phyloP scores from a whole-genome alignment of 2,888 invertebrate species.

The Thereva unica region DNA sequence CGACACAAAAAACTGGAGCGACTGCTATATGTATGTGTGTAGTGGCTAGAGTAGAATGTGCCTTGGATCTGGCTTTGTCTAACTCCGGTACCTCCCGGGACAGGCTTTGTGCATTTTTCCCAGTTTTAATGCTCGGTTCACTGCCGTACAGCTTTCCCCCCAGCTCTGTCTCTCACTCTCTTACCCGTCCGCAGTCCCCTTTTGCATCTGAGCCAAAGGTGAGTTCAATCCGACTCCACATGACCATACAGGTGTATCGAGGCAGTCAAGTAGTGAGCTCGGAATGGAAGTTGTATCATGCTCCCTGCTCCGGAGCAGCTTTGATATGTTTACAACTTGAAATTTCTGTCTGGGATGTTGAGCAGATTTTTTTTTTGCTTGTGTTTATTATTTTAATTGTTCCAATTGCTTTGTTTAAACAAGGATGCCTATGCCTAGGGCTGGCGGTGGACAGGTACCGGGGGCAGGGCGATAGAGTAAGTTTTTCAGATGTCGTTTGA shows the following conservation, averaged over 20 bases:
- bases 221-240: constrained; percentile 23
- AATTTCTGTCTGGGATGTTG: constrained; percentile 9
- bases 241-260: constrained; percentile 25
- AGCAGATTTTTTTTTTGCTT: constrained; percentile 17
- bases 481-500: constrained; percentile 11
- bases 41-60: constrained; percentile 28
- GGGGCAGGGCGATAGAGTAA: neutral
- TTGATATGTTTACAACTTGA: constrained; percentile 22
- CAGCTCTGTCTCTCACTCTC: neutral
- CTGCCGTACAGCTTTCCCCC: constrained; percentile 18
- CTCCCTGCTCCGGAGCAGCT: neutral
- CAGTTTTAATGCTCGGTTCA: constrained; percentile 22
- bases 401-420: constrained; percentile 27
- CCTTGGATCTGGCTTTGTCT: constrained; percentile 43
- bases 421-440: neutral
- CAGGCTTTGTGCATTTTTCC: constrained; percentile 11
- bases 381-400: constrained; percentile 30
- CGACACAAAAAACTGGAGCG: constrained; percentile 37
- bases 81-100: neutral
- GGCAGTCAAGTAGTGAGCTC: neutral
- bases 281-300: neutral
- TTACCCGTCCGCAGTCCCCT: too few species aligned
- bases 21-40: constrained; percentile 36
- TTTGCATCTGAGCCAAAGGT: neutral
- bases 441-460: neutral